These are phyloP conservation scores for Mylabris sibirica DNA, from an alignment of 2,888 invertebrate species.

Conservation along the genomic window DNA sequence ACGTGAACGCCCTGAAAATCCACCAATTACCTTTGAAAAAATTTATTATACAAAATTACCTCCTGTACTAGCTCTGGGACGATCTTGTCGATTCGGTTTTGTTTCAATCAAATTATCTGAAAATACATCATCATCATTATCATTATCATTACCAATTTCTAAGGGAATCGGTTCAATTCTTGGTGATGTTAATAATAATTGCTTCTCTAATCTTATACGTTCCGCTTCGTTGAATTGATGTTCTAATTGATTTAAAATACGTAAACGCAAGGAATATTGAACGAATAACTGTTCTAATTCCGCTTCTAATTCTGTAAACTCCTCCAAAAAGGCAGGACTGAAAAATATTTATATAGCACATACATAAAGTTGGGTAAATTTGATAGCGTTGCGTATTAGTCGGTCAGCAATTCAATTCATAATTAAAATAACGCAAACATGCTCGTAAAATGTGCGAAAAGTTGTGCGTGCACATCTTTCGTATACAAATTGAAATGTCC, in stretches of 20 bases:
- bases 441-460: too few species aligned
- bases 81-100: constrained; percentile 54
- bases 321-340: constrained; percentile 95
- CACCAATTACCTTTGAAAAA: too few species aligned
- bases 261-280: constrained; percentile 86
- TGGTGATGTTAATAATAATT: constrained; percentile 68
- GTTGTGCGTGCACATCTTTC: too few species aligned
- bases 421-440: too few species aligned
- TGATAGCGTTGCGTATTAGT: too few species aligned
- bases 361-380: too few species aligned
- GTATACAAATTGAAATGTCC: too few species aligned
- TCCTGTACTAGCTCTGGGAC: constrained; percentile 67
- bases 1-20: constrained; percentile 37
- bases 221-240: constrained; percentile 85
- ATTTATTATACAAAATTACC: background rate
- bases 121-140: constrained; percentile 39
- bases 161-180: constrained; percentile 65
- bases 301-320: constrained; percentile 87
- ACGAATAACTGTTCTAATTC: constrained; percentile 86
- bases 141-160: constrained; percentile 40
- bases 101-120: constrained; percentile 32
- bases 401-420: too few species aligned
- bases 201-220: constrained; percentile 77
- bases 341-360: constrained; percentile 15
- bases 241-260: constrained; percentile 88